Base-by-base conservation (phyloP, 2,113 vertebrate species). In the Atractosteus spatula region DNA sequence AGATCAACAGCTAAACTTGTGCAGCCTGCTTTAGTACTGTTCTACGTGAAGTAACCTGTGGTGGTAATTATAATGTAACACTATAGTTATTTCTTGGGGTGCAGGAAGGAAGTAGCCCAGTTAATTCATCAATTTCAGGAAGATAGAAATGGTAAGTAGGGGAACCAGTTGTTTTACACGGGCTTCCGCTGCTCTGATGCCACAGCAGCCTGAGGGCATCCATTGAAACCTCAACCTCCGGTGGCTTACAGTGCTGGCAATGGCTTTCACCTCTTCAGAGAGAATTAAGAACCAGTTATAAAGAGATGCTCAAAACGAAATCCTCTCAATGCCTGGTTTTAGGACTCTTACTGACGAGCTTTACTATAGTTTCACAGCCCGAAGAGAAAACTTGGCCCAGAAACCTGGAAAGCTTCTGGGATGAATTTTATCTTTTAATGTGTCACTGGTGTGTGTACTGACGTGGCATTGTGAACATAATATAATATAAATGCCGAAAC, bases 171-270 rank as follows among this genome's bases (percentile, higher is more conserved):
- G 51, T 55, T 68, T 68, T 69, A 61, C 14, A 57, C 56, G 61
- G 43, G 5, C 56, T 47, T 62, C 69, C n/a, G 41, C 41, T 17
- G 14, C 29, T 14, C 11, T 43, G 59, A 61, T 44, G 41, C 12
- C 57, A 42, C 44, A 7, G 7, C 41, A 61, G 69, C 69, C 55
- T 57, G 41, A n/a, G 69, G 55, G 55, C 69, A 70, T 59, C 69
- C 55, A 43, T 57, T 62, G n/a, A 45, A 45, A 14, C 56, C 8
- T 43, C 55, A 56, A 29, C 41, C 14, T 59, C 7, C 41, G 41
- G 29, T 57, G 51, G 68, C 13, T 56, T 55, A 41, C 14, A 41
- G 16, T 3, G 17, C 14, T 69, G 51, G 16, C 29, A 55, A 8
- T 17, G 7, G 11, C 45, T 45, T 4, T 47, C 14, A 13, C 13